These are phyloP conservation scores for Lasioglossum calceatum DNA, from an alignment of 2,888 invertebrate species.

Conservation along the genomic window DNA sequence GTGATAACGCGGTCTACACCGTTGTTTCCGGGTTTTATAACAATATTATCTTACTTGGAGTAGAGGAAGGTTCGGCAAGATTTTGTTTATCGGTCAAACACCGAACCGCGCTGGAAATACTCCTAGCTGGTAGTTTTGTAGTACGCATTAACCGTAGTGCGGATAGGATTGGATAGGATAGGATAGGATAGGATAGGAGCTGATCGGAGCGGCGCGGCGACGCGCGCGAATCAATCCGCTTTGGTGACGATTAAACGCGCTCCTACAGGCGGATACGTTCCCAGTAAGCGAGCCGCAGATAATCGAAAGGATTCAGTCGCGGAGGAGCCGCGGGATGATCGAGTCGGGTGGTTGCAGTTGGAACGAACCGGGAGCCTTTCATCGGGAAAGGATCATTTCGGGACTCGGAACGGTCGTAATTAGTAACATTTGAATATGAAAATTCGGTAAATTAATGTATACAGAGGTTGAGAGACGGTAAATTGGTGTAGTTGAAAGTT, in stretches of 20 bases:
- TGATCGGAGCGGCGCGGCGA: neutral
- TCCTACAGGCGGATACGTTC: neutral
- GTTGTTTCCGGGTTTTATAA: constrained; percentile 15
- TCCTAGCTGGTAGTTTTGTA: neutral
- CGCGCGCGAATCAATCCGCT: constrained; percentile 5
- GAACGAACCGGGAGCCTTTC: neutral
- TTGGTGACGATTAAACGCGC: constrained; percentile 9
- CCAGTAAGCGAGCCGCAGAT: neutral
- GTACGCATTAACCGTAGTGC: neutral
- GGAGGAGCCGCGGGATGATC: constrained; percentile 10
- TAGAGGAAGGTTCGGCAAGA: neutral
- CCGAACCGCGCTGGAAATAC: neutral
- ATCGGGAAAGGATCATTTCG: neutral
- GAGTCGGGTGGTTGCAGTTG: neutral
- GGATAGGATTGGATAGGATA: neutral
- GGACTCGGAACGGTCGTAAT: neutral
- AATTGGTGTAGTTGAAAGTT: neutral
- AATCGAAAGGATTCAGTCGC: constrained; percentile 33
- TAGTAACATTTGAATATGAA: neutral
- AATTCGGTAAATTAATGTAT: neutral
- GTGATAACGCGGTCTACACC: neutral
- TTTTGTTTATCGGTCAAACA: neutral
- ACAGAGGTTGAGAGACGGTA: neutral
- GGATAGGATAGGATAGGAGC: neutral
- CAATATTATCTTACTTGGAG: neutral